Evolutionary conservation across 2,113 vertebrate species (phyloP).

Genomic region (Dryoscopus gambensis): DNA sequence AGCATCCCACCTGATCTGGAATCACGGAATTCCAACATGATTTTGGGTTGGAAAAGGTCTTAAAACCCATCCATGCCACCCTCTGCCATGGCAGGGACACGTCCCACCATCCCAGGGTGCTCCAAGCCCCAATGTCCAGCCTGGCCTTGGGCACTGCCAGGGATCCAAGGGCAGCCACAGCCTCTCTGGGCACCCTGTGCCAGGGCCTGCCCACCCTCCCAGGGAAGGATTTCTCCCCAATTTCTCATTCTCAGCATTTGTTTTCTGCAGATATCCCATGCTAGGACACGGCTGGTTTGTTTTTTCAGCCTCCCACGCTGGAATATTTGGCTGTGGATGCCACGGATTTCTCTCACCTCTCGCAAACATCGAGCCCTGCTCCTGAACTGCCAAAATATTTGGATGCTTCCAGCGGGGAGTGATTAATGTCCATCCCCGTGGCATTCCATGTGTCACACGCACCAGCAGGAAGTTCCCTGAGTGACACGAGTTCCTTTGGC

Average conservation of each 20-base stretch:
- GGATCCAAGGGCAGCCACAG: not conserved
- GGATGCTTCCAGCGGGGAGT: not conserved
- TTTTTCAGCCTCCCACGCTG: not conserved
- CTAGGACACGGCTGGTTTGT: not conserved
- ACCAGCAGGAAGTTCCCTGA: constrained; percentile 9
- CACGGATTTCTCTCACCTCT: not conserved
- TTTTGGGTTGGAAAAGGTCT: not conserved
- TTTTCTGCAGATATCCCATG: not conserved
- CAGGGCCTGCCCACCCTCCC: not conserved
- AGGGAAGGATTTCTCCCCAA: not conserved
- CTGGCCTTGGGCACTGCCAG: not conserved
- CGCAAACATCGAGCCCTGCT: not conserved
- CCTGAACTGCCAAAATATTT: not conserved
- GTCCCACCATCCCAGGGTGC: rapidly evolving
- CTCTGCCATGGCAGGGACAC: not conserved
- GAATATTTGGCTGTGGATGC: not conserved
- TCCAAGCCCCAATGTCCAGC: not conserved
- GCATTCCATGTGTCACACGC: not conserved
- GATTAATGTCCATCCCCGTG: not conserved
- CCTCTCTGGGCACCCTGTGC: not conserved
- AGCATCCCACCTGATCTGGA: not conserved
- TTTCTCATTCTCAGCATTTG: not conserved
- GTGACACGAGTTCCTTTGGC: constrained; percentile 11
- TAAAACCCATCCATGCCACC: not conserved
- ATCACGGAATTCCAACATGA: rapidly evolving